Percentiles rank a stretch among this genome's conserved stretches.
phyloP scores from a whole-genome alignment of 2,113 vertebrate species.

The Rousettus leschenaultii region DNA sequence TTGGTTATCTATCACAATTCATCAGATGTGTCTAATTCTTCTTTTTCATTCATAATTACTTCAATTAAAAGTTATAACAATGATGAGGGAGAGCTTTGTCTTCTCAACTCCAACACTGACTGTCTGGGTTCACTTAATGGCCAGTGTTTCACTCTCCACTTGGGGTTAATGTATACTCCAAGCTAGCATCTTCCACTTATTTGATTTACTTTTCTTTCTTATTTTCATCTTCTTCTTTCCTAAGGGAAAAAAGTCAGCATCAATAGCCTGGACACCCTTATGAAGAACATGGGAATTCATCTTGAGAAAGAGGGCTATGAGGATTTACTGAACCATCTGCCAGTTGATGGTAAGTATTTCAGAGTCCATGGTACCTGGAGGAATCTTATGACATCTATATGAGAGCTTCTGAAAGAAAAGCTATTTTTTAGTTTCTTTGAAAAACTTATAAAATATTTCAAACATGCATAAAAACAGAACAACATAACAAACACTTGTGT shows the following conservation, averaged over 20 bases:
- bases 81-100: not conserved
- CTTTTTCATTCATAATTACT: not conserved
- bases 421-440: not conserved
- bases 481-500: not conserved
- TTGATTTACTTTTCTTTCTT: conserved; percentile 4
- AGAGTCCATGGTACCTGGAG: not conserved
- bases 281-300: not conserved
- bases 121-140: not conserved
- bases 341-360: conserved; percentile 32
- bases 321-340: not conserved
- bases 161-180: not conserved
- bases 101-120: not conserved
- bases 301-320: conserved; percentile 18
- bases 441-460: conserved; percentile 22
- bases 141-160: not conserved
- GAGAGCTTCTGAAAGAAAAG: not conserved
- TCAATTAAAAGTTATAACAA: not conserved
- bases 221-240: conserved; percentile 3
- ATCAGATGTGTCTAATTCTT: not conserved
- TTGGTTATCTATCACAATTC: not conserved
- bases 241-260: conserved; percentile 14
- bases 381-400: not conserved
- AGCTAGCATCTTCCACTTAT: not conserved
- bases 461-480: not conserved
- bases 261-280: not conserved